A percentile compares a stretch with the other conserved stretches of the same genome.
phyloP scores from a whole-genome alignment of 2,888 invertebrate genomes.

The Eumacrocentrus americanus region DNA sequence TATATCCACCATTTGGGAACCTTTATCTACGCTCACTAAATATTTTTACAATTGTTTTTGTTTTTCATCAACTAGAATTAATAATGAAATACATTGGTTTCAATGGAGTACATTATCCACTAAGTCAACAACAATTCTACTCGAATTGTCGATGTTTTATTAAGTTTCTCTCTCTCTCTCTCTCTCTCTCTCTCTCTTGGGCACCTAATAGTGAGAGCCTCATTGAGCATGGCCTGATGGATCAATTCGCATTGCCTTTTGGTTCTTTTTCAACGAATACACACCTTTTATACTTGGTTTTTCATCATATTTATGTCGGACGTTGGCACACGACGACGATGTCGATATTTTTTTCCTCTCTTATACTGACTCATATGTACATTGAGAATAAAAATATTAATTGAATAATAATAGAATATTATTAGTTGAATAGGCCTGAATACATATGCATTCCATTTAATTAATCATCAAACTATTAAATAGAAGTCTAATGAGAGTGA shows the following conservation, averaged over 20 bases:
- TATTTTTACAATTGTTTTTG: not conserved
- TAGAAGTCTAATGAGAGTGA: too few species aligned
- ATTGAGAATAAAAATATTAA: too few species aligned
- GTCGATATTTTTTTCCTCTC: conserved; percentile 6
- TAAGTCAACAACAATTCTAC: not conserved
- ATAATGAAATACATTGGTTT: not conserved
- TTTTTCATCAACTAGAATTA: conserved; percentile 1
- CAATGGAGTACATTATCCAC: not conserved
- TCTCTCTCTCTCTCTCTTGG: too few species aligned
- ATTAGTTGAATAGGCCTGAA: too few species aligned
- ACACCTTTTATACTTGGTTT: conserved; percentile 11
- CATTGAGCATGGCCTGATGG: not conserved
- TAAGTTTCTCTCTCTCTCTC: not conserved
- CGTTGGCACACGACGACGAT: not conserved
- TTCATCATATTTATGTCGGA: conserved; percentile 18
- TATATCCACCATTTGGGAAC: not conserved
- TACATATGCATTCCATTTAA: too few species aligned
- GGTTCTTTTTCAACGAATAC: not conserved
- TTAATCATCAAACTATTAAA: too few species aligned
- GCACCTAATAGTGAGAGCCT: not conserved
- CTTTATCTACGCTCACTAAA: not conserved
- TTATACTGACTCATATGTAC: conserved; percentile 16
- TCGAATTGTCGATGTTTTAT: not conserved
- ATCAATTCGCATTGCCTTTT: not conserved
- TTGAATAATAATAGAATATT: too few species aligned